phyloP scores from a whole-genome alignment of 2,113 vertebrate genomes.

The Myiagra hebetior region DNA sequence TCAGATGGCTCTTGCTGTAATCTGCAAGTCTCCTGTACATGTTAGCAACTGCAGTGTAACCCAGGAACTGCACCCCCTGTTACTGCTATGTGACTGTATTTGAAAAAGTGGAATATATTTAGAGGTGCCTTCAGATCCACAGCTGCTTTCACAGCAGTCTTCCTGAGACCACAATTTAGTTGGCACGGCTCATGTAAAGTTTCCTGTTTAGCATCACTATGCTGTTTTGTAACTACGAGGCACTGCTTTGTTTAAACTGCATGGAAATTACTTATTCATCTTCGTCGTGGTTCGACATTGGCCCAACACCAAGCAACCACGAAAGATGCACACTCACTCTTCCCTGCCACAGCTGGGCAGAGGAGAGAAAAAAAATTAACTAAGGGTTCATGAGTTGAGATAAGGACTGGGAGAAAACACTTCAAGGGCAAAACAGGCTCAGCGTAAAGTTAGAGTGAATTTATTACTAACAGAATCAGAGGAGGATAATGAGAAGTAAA shows the following conservation, averaged over 20 bases:
- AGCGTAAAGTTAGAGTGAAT: not conserved
- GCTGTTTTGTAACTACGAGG: not conserved
- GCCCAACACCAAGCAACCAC: not conserved
- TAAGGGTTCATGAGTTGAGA: not conserved
- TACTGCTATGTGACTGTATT: not conserved
- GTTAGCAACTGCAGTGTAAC: not conserved
- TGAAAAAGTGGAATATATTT: not conserved
- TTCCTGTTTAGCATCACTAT: not conserved
- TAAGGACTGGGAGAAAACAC: not conserved
- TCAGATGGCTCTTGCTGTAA: not conserved
- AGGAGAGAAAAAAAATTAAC: not conserved
- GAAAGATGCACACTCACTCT: not conserved
- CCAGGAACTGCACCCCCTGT: not conserved
- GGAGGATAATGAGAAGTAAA: not conserved
- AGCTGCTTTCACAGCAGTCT: not conserved
- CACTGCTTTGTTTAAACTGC: not conserved
- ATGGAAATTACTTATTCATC: not conserved
- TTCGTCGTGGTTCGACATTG: not conserved
- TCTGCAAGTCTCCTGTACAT: not conserved
- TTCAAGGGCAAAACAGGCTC: not conserved
- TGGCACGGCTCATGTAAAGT: not conserved
- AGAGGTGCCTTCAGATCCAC: not conserved
- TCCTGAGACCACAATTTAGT: not conserved
- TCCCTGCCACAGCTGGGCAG: not conserved
- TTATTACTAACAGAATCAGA: not conserved